A percentile compares a stretch with the other conserved stretches of the same genome.
Conservation (phyloP, 2,888 invertebrate genomes). For the Papilio gigon region DNA sequence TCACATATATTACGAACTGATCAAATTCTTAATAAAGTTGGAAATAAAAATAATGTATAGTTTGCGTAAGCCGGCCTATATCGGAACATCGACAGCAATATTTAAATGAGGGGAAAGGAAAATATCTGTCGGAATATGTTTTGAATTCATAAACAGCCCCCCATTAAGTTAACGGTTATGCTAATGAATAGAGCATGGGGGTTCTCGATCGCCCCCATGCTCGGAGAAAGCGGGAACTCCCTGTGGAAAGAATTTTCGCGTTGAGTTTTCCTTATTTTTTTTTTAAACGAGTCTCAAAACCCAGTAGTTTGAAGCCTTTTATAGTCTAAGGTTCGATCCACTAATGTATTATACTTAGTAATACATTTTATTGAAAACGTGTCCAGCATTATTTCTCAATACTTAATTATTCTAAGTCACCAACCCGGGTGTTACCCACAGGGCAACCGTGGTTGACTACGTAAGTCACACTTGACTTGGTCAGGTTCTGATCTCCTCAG, state of each 20-base stretch:
- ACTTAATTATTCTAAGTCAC: too few relatives aligned
- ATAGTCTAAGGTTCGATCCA: neutral
- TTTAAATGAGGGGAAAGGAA: conserved; percentile 30
- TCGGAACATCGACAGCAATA: conserved; percentile 20
- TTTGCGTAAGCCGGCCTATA: neutral
- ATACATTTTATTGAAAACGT: too few relatives aligned
- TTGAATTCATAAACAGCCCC: conserved; percentile 54
- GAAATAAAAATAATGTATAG: neutral
- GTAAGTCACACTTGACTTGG: too few relatives aligned
- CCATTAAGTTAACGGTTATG: conserved; percentile 63
- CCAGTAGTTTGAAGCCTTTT: neutral
- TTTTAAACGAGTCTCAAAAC: neutral
- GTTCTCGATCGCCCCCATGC: conserved; percentile 51
- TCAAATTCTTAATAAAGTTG: too few relatives aligned
- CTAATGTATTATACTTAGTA: neutral
- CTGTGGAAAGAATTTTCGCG: conserved; percentile 24
- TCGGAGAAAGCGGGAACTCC: conserved; percentile 38
- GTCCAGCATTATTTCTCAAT: too few relatives aligned
- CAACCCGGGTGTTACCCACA: too few relatives aligned
- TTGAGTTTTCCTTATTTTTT: conserved; percentile 32
- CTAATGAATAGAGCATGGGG: conserved; percentile 58
- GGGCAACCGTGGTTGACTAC: too few relatives aligned
- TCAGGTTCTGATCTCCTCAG: too few relatives aligned
- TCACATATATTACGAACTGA: too few relatives aligned
- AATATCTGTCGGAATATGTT: conserved; percentile 45